These are phyloP conservation scores for Eulacestoma nigropectus DNA, from an alignment of 2,113 vertebrate species.

Conservation along the genomic window DNA sequence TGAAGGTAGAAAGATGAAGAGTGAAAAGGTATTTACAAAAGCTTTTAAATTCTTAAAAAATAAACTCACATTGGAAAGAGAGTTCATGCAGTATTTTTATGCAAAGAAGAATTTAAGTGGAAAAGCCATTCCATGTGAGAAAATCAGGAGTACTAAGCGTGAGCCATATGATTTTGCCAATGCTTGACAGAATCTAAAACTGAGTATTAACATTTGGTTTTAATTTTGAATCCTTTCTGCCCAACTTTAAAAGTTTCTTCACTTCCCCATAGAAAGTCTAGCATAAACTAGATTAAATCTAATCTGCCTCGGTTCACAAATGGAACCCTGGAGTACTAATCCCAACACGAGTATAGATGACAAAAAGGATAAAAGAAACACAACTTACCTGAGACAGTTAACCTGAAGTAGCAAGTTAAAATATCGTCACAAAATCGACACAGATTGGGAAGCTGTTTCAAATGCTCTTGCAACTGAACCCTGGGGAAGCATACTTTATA, in stretches of 20 bases:
- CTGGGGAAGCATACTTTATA: conserved; percentile 88
- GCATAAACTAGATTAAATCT: not conserved
- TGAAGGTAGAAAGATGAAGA: conserved; percentile 62
- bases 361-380: not conserved
- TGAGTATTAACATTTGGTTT: not conserved
- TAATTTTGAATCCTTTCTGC: not conserved
- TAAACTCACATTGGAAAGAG: not conserved
- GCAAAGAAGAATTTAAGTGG: not conserved
- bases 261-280: not conserved
- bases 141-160: not conserved
- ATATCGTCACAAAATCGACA: conserved; percentile 90
- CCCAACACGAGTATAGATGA: not conserved
- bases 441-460: conserved; percentile 89
- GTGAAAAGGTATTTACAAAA: conserved; percentile 53
- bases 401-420: conserved; percentile 83
- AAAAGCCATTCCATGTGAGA: not conserved
- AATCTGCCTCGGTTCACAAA: not conserved
- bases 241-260: not conserved
- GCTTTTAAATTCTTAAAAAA: not conserved
- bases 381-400: conserved; percentile 74
- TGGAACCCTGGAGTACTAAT: not conserved
- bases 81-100: not conserved
- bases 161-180: not conserved
- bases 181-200: not conserved
- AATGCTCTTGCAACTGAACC: conserved; percentile 87